Evolutionary conservation across 1,140 invertebrate genomes (phyloP).

Genomic region (Drosophila pseudoananassae): DNA sequence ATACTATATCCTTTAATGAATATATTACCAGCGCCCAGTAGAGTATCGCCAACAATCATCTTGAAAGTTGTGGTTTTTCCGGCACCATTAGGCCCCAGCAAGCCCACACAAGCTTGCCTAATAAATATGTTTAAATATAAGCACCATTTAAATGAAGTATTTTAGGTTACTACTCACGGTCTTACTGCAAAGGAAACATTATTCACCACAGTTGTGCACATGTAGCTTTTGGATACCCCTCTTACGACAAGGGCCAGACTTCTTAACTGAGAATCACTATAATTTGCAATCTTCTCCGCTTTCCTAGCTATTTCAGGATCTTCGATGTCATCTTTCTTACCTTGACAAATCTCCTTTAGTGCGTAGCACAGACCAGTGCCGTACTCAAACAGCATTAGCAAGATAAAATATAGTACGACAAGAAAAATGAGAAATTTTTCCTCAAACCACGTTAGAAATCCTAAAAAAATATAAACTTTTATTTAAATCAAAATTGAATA

Average conservation of each 20-base stretch:
- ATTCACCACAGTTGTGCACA: slow-evolving; percentile 83
- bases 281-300: slow-evolving; percentile 3
- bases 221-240: slow-evolving; percentile 4
- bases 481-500: too few relatives aligned
- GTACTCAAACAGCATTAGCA: slow-evolving; percentile 9
- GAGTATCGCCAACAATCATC: slow-evolving; percentile 92
- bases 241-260: slow-evolving; percentile 8
- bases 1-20: slow-evolving; percentile 85
- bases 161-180: slow-evolving; percentile 13
- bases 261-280: neutral
- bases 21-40: slow-evolving; percentile 84
- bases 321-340: neutral
- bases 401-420: neutral
- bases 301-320: slow-evolving; percentile 2
- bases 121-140: slow-evolving; percentile 4
- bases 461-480: too few relatives aligned
- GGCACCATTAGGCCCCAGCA: slow-evolving; percentile 94
- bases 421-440: neutral
- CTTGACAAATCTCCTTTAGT: neutral
- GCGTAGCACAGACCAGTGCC: neutral
- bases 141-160: slow-evolving; percentile 79
- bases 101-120: slow-evolving; percentile 91
- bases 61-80: slow-evolving; percentile 93
- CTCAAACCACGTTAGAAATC: neutral
- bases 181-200: slow-evolving; percentile 85